Evolutionary conservation across 2,113 vertebrate genomes (phyloP).

Genomic region (Ceratotherium simum): DNA sequence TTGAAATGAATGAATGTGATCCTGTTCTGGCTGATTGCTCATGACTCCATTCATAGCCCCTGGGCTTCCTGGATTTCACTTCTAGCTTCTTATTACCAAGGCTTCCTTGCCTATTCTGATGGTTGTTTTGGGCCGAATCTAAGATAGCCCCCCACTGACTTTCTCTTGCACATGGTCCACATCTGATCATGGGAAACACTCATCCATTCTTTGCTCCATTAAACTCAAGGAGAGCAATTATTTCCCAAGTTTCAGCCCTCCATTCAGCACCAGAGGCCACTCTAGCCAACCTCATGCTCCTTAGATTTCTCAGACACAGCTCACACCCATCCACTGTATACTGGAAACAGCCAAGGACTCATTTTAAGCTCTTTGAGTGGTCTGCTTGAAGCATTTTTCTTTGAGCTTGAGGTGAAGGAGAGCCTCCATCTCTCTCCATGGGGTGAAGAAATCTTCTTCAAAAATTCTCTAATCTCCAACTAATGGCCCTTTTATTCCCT

Average conservation of each 20-base stretch:
- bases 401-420: neutral
- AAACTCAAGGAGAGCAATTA: neutral
- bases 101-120: neutral
- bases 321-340: neutral
- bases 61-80: neutral
- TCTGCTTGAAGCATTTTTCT: neutral
- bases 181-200: neutral
- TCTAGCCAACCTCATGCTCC: neutral
- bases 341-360: neutral
- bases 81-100: neutral
- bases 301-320: neutral
- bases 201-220: neutral
- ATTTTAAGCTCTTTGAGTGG: neutral
- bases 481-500: neutral
- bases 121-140: neutral
- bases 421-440: neutral
- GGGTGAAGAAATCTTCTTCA: conserved; percentile 31
- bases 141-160: neutral
- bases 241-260: neutral
- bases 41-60: neutral
- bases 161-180: neutral
- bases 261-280: neutral
- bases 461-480: neutral
- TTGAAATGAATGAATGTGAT: neutral
- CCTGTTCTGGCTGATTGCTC: neutral